phyloP scores from a whole-genome alignment of 2,888 invertebrate genomes.

The Monochamus alternatus region DNA sequence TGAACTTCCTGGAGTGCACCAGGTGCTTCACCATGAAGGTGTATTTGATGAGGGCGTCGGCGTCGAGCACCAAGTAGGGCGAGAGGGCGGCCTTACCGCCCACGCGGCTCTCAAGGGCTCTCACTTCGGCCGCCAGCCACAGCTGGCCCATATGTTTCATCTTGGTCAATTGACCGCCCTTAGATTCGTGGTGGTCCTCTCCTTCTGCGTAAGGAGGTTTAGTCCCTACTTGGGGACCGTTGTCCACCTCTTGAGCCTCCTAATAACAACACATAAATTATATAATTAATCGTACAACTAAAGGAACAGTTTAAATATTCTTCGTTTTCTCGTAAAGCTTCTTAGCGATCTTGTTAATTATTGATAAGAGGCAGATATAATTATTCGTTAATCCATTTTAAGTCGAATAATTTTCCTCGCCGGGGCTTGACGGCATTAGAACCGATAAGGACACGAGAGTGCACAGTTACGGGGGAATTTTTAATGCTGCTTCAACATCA shows the following conservation, averaged over 20 bases:
- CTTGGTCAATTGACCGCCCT: slow-evolving; percentile 73
- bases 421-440: too few relatives aligned
- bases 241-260: slow-evolving; percentile 55
- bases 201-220: slow-evolving; percentile 29
- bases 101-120: slow-evolving; percentile 84
- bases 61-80: slow-evolving; percentile 91
- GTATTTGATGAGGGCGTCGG: slow-evolving; percentile 84
- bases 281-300: not conserved
- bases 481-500: slow-evolving; percentile 12
- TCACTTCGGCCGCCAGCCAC: slow-evolving; percentile 87
- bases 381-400: too few relatives aligned
- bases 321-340: too few relatives aligned
- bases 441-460: slow-evolving; percentile 16
- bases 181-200: slow-evolving; percentile 35
- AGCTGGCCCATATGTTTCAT: slow-evolving; percentile 91
- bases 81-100: slow-evolving; percentile 77
- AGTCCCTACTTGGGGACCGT: slow-evolving; percentile 46
- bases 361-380: too few relatives aligned
- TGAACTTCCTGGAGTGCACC: slow-evolving; percentile 86
- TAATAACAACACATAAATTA: slow-evolving; percentile 27
- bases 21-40: slow-evolving; percentile 87
- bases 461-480: slow-evolving; percentile 10
- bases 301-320: too few relatives aligned
- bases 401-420: too few relatives aligned
- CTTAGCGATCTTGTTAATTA: too few relatives aligned